phyloP scores from a whole-genome alignment of 1,140 invertebrate species.

The Drosophila teissieri region DNA sequence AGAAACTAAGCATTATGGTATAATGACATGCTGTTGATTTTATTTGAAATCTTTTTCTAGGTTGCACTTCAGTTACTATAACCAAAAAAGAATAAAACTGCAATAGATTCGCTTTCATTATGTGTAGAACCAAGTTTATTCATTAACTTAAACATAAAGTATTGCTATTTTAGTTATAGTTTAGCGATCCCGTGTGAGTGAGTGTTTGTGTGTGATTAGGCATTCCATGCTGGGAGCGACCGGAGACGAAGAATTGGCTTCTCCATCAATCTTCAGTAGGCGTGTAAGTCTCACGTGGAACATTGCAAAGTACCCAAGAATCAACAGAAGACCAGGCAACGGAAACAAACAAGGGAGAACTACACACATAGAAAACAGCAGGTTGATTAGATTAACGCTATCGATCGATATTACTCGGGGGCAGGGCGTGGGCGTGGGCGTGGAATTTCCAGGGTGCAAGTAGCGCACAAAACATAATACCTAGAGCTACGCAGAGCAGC shows the following conservation, averaged over 20 bases:
- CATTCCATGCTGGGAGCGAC: slow-evolving; percentile 52
- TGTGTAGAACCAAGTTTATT: slow-evolving; percentile 66
- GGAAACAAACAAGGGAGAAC: slow-evolving; percentile 39
- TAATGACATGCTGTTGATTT: slow-evolving; percentile 2
- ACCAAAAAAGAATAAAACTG: neutral
- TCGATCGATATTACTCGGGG: slow-evolving; percentile 32
- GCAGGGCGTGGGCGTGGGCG: slow-evolving; percentile 4
- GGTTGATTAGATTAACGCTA: slow-evolving; percentile 52
- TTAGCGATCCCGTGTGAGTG: slow-evolving; percentile 58
- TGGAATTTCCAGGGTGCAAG: slow-evolving; percentile 6
- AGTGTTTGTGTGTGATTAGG: slow-evolving; percentile 49
- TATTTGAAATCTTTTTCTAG: neutral
- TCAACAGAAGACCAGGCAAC: slow-evolving; percentile 47
- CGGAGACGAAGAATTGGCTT: slow-evolving; percentile 7
- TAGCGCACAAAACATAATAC: slow-evolving; percentile 41
- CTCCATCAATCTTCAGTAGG: slow-evolving; percentile 16
- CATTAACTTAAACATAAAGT: slow-evolving; percentile 72
- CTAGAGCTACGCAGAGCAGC: slow-evolving; percentile 36
- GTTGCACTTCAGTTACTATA: too few species aligned
- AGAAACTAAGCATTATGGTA: slow-evolving; percentile 20
- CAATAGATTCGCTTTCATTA: slow-evolving; percentile 14
- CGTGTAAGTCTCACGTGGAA: slow-evolving; percentile 31
- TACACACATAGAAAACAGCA: slow-evolving; percentile 51
- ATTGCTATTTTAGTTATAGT: slow-evolving; percentile 79
- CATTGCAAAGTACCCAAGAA: slow-evolving; percentile 57